Conservation (phyloP, 92 coral and sea anemone genomes). For the Chrysogorgia sp. region DNA sequence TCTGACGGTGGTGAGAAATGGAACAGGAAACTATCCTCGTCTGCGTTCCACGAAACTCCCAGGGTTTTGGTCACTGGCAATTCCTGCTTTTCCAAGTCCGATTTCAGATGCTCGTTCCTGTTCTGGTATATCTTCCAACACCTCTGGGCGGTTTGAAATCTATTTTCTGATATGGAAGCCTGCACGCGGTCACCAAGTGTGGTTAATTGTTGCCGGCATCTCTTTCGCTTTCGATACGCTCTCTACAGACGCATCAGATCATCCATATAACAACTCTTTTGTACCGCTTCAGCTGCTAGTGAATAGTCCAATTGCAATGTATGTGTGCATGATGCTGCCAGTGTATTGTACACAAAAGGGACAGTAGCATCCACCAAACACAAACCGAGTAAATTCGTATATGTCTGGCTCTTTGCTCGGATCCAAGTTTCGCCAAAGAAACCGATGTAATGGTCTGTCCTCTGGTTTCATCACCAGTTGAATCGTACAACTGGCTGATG, state of each 20-base stretch:
- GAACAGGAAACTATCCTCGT: conserved; percentile 24
- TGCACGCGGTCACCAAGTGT: conserved; percentile 22
- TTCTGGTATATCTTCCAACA: conserved; percentile 8
- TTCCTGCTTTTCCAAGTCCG: background rate
- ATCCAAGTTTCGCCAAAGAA: conserved; percentile 54
- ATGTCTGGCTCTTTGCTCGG: conserved; percentile 47
- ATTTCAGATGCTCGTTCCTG: background rate
- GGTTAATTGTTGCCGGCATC: conserved; percentile 26
- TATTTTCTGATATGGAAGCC: conserved; percentile 64
- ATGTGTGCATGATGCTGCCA: conserved; percentile 53
- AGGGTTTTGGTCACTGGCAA: conserved; percentile 6
- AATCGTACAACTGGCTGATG: conserved; percentile 58
- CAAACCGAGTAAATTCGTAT: conserved; percentile 55
- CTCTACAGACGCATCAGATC: conserved; percentile 39
- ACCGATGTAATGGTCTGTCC: conserved; percentile 48
- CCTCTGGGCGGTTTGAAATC: conserved; percentile 52
- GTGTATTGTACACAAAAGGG: conserved; percentile 59
- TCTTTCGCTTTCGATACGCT: conserved; percentile 44
- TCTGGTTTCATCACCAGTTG: conserved; percentile 33
- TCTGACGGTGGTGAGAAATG: conserved; percentile 18
- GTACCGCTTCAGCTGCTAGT: conserved; percentile 49
- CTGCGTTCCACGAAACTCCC: conserved; percentile 16
- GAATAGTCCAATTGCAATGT: conserved; percentile 48
- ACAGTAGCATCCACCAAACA: conserved; percentile 69
- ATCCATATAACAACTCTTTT: conserved; percentile 33